A percentile compares a stretch with the other conserved stretches of the same genome.
Evolutionary conservation across 2,888 invertebrate species (phyloP).

Genomic region (Drepanosiphum platanoidis): DNA sequence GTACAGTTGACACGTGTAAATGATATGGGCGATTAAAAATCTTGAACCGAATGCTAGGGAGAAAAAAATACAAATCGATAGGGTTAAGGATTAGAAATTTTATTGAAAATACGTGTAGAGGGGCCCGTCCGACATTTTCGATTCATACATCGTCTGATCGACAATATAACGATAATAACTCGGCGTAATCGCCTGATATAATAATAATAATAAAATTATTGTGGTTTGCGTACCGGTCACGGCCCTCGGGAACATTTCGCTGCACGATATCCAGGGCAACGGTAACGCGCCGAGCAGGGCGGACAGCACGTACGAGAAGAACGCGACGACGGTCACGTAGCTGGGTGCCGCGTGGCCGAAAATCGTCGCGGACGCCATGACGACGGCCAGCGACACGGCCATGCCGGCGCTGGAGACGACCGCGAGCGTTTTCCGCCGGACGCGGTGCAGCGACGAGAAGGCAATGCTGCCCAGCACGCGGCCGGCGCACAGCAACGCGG

Average conservation of each 20-base stretch:
- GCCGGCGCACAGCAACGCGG: neutral
- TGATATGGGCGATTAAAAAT: too few relatives aligned
- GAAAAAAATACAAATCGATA: too few relatives aligned
- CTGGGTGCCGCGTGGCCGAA: neutral
- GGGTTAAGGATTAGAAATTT: too few relatives aligned
- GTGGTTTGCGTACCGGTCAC: neutral
- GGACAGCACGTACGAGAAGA: conserved; percentile 20
- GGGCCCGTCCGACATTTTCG: too few relatives aligned
- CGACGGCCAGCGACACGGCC: neutral
- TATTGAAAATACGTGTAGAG: too few relatives aligned
- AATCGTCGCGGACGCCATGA: neutral
- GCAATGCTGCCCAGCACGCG: conserved; percentile 16
- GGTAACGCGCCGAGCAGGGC: conserved; percentile 31
- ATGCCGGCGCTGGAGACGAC: conserved; percentile 34
- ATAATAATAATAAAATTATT: too few relatives aligned
- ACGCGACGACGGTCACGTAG: conserved; percentile 6
- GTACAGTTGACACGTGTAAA: too few relatives aligned
- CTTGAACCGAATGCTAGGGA: too few relatives aligned
- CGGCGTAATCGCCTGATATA: too few relatives aligned
- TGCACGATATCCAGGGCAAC: conserved; percentile 12
- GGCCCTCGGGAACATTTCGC: conserved; percentile 47
- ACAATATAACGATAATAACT: too few relatives aligned
- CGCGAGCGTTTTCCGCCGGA: conserved; percentile 17
- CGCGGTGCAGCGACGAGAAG: neutral
- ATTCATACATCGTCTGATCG: too few relatives aligned